phyloP scores from a whole-genome alignment of 1,140 invertebrate species.

The Callitettix versicolor region DNA sequence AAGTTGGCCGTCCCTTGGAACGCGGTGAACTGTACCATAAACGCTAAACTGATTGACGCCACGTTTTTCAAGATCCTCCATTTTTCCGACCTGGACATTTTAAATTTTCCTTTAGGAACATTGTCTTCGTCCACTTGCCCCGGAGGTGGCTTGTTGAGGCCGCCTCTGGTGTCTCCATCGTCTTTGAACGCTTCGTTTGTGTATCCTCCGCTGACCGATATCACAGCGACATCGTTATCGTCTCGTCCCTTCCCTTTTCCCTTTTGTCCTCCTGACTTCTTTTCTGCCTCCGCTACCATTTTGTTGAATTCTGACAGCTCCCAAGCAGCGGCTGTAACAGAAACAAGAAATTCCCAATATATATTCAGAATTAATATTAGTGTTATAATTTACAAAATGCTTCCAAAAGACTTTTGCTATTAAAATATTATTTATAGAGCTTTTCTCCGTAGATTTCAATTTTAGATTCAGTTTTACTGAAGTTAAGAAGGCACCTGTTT shows the following conservation, averaged over 20 bases:
- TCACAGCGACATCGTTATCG: slow-evolving; percentile 7
- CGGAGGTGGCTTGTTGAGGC: slow-evolving; percentile 32
- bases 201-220: slow-evolving; percentile 34
- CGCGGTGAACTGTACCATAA: slow-evolving; percentile 88
- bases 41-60: slow-evolving; percentile 70
- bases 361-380: too few species aligned
- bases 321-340: slow-evolving; percentile 5
- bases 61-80: slow-evolving; percentile 84
- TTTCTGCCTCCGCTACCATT: slow-evolving; percentile 3
- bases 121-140: slow-evolving; percentile 46
- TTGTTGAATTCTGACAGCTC: slow-evolving; percentile 7
- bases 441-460: too few species aligned
- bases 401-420: too few species aligned
- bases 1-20: slow-evolving; percentile 83
- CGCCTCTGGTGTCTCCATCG: slow-evolving; percentile 34
- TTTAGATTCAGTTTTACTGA: too few species aligned
- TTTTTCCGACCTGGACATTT: slow-evolving; percentile 64
- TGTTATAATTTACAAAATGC: too few species aligned
- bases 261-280: slow-evolving; percentile 3
- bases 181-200: slow-evolving; percentile 56
- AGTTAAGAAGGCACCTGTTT: too few species aligned
- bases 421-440: too few species aligned
- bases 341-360: too few species aligned
- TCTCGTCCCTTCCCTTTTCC: background rate
- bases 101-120: slow-evolving; percentile 59